Base-by-base conservation (phyloP, 2,797 vertebrate species). In the Microcaecilia unicolor region DNA sequence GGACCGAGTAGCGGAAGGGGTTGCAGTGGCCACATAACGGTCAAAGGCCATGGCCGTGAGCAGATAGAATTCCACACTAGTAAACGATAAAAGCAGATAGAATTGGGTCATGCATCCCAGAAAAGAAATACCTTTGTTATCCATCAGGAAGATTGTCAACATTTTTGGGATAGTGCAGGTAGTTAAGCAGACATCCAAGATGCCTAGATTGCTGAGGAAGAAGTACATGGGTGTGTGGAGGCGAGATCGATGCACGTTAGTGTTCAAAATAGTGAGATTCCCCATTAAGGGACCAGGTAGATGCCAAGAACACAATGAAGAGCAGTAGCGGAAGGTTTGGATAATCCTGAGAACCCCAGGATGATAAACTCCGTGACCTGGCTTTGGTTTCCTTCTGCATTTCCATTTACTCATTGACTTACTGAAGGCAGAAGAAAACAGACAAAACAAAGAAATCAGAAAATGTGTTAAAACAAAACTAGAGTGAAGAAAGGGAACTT, bases 11-110 rank as follows among this genome's bases (percentile, higher is more conserved):
- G n/a, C n/a, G n/a, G n/a, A n/a, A n/a, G n/a, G n/a, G n/a, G n/a
- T n/a, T n/a, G n/a, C n/a, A n/a, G n/a, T n/a, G n/a, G n/a, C n/a
- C n/a, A n/a, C n/a, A n/a, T n/a, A n/a, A n/a, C n/a, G n/a, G n/a
- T n/a, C n/a, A n/a, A n/a, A n/a, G n/a, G 53, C 43, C 47, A 51
- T 56, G 6, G 17, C 38, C 6, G 38, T 43, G 7, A 56, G 12
- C 10, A 41, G 41, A 17, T 40, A 22, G 18, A 42, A 44, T 7
- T 57, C 40, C 6, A 42, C 15, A 3, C 40, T 12, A 8, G 18
- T 41, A 42, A 34, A 55, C 16, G 26, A 29, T 15, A 32, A 23
- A 24, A 42, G 42, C 7, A 42, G 23, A 10, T 10, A 42, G n/a
- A 28, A 32, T 13, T 42, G 40, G 13, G 30, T 20, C n/a, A 28